Evolutionary conservation across 1,140 invertebrate species (phyloP).

Genomic region (Orius laevigatus): DNA sequence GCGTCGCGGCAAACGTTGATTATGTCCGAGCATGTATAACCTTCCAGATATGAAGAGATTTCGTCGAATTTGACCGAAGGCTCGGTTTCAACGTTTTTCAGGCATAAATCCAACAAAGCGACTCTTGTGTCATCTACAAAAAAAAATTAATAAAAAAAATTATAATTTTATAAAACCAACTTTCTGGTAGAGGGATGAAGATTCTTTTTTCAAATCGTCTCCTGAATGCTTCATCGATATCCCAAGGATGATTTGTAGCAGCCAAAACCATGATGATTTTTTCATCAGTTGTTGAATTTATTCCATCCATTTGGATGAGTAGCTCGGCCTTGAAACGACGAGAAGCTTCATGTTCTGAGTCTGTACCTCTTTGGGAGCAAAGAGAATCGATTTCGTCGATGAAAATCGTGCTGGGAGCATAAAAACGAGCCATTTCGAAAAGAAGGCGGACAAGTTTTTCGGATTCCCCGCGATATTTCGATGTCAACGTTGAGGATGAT

Average conservation of each 20-base stretch:
- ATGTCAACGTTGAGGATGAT: slow-evolving; percentile 48
- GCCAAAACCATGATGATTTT: slow-evolving; percentile 48
- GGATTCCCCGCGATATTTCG: slow-evolving; percentile 59
- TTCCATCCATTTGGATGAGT: slow-evolving; percentile 56
- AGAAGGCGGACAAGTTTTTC: slow-evolving; percentile 53
- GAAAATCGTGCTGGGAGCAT: slow-evolving; percentile 56
- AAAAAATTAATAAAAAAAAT: slow-evolving; percentile 17
- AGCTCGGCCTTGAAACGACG: slow-evolving; percentile 53
- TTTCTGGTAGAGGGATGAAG: slow-evolving; percentile 50
- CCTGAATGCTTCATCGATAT: slow-evolving; percentile 51
- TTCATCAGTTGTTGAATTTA: slow-evolving; percentile 26
- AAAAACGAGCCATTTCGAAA: slow-evolving; percentile 55
- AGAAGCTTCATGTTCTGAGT: slow-evolving; percentile 53
- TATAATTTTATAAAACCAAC: slow-evolving; percentile 24
- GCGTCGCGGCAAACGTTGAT: slow-evolving; percentile 50
- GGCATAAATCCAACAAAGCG: slow-evolving; percentile 42
- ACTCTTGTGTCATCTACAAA: slow-evolving; percentile 39
- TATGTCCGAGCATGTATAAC: slow-evolving; percentile 50
- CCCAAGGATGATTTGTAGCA: slow-evolving; percentile 62
- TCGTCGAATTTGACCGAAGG: slow-evolving; percentile 34
- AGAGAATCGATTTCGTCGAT: slow-evolving; percentile 60
- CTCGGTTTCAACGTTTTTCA: slow-evolving; percentile 37
- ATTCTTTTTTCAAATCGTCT: slow-evolving; percentile 53
- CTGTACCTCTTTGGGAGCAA: slow-evolving; percentile 42
- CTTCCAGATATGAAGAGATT: slow-evolving; percentile 39